Base-by-base conservation (phyloP, 1,140 invertebrate species). In the Metopolophium dirhodum region DNA sequence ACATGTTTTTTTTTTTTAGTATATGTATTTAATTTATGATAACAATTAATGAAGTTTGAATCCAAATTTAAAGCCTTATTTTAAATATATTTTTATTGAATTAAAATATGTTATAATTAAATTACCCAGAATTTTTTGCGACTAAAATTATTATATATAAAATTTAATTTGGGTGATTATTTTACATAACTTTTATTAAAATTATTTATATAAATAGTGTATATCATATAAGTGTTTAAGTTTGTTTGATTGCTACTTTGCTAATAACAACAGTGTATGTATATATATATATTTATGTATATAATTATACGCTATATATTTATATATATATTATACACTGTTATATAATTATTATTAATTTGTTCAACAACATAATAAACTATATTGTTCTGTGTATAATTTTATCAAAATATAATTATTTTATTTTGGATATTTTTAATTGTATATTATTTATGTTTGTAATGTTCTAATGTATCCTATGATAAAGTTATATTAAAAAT, bases 201-300 rank as follows among this genome's bases (percentile, higher is more conserved):
- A 90, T 26, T 61, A 90, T 90, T 45, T 68, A 68, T 90, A 61
- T 90, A 45, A 68, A 6, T 61, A 61, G 37, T 90, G 57, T 68
- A n/a, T 90, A 92, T 92, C 49, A 49, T 92, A 83, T 92, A 83
- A 92, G 45, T 92, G 90, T 92, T 92, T 51, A 92, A 92, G 90
- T 92, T 92, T 92, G 90, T 92, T 77, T 92, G 47, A 92, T 49
- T 92, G 68, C 90, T 92, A 51, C 47, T 92, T 92, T 92, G 68
- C 68, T 92, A 51, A 83, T 83, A 92, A 35, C 47, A 82, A 49
- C 45, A 82, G 54, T 77, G 47, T 77, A 68, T n/a, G n/a, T 61
- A n/a, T 57, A 30, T 57, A 26, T 26, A 57, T 57, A 0, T 57
- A 57, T 61, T 9, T 68, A 68, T 68, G 61, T 68, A 68, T n/a